Evolutionary conservation across 1,140 invertebrate species (phyloP), one percentile per base, ranked within the genome.

Genomic region (Panagrolaimus sp.): DNA sequence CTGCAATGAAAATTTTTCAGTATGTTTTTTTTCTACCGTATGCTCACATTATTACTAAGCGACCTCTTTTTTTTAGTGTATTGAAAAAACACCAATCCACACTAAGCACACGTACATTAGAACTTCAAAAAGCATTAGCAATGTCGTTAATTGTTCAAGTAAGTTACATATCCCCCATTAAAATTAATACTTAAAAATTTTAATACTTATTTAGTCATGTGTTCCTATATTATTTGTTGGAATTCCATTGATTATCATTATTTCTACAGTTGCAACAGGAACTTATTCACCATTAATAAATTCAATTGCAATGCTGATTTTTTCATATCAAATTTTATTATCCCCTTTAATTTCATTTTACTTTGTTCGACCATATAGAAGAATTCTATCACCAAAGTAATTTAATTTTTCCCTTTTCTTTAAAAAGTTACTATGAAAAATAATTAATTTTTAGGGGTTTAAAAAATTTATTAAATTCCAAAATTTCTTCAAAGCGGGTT

Each of bases 291-390:
- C 48, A 8, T 43, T 57, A 20, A 31, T 67, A n/a, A 67, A 67
- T 46, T 42, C 47, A 38, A 25, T 67, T 23, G 66, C 66, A 42
- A 67, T 57, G 66, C 31, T 67, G n/a, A 61, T 67, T 20, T 67
- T 67, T 57, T 67, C 66, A 7, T 51, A 57, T 23, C 66, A 67
- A 57, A 42, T 67, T 20, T 38, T 67, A 31, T 61, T 67, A 38
- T 43, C 47, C 14, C 66, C 66, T 42, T 45, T 67, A n/a, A 67
- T 67, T 38, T 57, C 66, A 27, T 67, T 67, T 67, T n/a, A 46
- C 25, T 67, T 57, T 67, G 66, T 67, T 9, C 48, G 57, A 38
- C 66, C 66, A 3, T 67, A 67, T 57, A 48, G 66, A 16, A 61
- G 38, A 67, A 44, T 67, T 31, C 42, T 67, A n/a, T 16, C 27